phyloP scores from a whole-genome alignment of 2,113 vertebrate genomes.

The Abramis brama region DNA sequence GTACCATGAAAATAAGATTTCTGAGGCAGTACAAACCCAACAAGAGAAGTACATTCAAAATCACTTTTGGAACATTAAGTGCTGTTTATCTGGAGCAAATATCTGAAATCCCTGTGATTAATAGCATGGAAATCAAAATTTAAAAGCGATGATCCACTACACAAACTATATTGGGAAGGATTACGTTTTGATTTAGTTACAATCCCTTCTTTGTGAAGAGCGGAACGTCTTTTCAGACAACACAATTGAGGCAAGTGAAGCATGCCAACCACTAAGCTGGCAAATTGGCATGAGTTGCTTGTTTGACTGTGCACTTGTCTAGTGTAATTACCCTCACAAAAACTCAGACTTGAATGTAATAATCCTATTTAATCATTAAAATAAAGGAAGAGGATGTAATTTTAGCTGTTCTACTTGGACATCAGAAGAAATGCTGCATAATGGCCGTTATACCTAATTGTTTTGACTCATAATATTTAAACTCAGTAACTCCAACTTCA shows the following conservation, averaged over 20 bases:
- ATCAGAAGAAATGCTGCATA: neutral
- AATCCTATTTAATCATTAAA: neutral
- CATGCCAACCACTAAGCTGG: constrained; percentile 20
- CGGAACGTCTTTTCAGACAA: constrained; percentile 12
- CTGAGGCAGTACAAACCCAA: neutral
- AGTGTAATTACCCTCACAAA: neutral
- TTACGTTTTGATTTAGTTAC: constrained; percentile 1
- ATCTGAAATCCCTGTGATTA: neutral
- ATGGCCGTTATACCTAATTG: neutral
- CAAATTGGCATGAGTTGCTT: constrained; percentile 26
- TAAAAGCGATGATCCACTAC: neutral
- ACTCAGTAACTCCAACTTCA: neutral
- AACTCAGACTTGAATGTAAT: neutral
- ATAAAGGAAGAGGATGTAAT: neutral
- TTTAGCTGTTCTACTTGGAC: neutral
- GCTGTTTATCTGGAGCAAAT: neutral
- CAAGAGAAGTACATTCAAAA: neutral
- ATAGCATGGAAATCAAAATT: neutral
- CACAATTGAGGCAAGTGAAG: constrained; percentile 3
- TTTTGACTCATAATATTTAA: neutral
- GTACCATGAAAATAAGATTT: neutral
- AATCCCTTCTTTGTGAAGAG: constrained; percentile 14
- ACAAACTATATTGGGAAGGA: neutral
- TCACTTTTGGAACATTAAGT: neutral
- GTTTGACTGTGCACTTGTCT: constrained; percentile 1